Conservation (phyloP, 2,113 vertebrate genomes). For the Apodemus sylvaticus region DNA sequence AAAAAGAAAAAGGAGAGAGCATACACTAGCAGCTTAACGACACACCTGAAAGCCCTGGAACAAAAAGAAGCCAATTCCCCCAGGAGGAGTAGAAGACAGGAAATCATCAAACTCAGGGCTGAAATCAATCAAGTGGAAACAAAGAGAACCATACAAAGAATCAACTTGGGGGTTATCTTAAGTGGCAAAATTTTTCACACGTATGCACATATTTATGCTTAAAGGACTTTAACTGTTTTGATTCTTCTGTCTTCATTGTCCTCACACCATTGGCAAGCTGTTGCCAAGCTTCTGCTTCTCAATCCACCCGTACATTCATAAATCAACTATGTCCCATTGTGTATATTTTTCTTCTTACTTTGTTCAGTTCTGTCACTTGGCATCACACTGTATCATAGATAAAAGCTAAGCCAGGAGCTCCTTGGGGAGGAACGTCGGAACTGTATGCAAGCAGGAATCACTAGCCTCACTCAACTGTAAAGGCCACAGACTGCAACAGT, state of each 20-base stretch:
- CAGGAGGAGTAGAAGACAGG: no score
- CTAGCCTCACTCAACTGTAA: not conserved
- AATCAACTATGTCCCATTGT: not conserved
- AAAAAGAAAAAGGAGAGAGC: no score
- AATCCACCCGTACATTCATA: not conserved
- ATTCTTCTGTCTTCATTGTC: not conserved
- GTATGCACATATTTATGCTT: not conserved
- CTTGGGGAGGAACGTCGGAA: not conserved
- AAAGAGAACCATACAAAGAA: no score
- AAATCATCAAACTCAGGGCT: no score
- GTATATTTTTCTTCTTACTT: not conserved
- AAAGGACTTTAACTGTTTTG: not conserved
- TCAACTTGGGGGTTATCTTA: not conserved
- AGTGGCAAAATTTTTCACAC: not conserved
- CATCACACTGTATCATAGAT: no score
- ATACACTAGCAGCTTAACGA: no score
- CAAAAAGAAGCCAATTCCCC: no score
- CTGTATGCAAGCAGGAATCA: not conserved
- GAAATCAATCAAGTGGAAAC: no score
- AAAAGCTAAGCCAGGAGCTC: not conserved
- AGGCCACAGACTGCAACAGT: not conserved
- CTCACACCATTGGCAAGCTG: not conserved
- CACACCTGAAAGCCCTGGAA: no score
- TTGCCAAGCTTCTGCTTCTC: not conserved
- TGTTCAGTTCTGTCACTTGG: not conserved